phyloP scores from a whole-genome alignment of 2,888 invertebrate genomes.

The Corbicula japonica region DNA sequence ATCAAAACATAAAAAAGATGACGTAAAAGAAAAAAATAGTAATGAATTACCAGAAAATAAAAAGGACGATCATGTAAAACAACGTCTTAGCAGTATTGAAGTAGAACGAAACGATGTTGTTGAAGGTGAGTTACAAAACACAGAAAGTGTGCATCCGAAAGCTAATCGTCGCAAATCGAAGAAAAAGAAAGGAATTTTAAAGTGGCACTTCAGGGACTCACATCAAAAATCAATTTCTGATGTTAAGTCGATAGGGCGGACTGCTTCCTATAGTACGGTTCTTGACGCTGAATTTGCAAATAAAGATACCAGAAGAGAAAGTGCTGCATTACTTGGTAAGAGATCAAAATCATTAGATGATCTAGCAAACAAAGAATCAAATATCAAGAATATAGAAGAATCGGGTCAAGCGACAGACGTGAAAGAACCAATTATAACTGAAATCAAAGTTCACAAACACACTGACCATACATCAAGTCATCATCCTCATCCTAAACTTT shows the following conservation, averaged over 20 bases:
- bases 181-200: slow-evolving; percentile 41
- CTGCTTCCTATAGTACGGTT: slow-evolving; percentile 46
- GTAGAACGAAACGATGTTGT: neutral
- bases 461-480: neutral
- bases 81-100: neutral
- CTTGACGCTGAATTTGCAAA: slow-evolving; percentile 1
- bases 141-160: neutral
- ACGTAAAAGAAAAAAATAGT: slow-evolving; percentile 23
- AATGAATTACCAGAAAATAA: slow-evolving; percentile 22
- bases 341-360: slow-evolving; percentile 25
- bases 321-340: neutral
- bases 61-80: slow-evolving; percentile 2
- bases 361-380: neutral
- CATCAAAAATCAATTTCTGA: slow-evolving; percentile 2
- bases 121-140: neutral
- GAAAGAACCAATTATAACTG: slow-evolving; percentile 9
- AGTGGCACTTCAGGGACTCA: slow-evolving; percentile 13
- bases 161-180: slow-evolving; percentile 2
- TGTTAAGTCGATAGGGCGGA: slow-evolving; percentile 19
- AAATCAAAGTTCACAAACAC: slow-evolving; percentile 7
- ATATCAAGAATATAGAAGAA: neutral
- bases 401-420: neutral
- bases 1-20: too few species aligned
- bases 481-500: slow-evolving; percentile 53
- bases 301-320: slow-evolving; percentile 6